These are phyloP conservation scores for Enteromius paludinosus DNA, from an alignment of 2,797 vertebrate genomes.

Conservation along the genomic window DNA sequence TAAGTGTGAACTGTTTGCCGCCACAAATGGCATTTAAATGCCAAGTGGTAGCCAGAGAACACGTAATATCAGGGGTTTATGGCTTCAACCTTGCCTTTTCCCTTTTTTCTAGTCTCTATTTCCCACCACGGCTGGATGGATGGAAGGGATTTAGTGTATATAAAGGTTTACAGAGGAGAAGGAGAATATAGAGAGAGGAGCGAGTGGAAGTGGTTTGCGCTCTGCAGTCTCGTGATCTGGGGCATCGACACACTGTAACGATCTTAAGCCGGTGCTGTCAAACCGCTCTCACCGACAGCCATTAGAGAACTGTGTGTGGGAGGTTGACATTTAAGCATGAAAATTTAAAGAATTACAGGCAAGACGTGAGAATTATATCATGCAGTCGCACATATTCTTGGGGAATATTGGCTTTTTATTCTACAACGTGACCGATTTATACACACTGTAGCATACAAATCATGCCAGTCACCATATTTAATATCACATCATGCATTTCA, in stretches of 20 bases:
- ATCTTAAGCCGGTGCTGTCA: conserved; percentile 47
- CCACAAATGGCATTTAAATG: conserved; percentile 86
- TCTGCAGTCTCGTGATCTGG: conserved; percentile 39
- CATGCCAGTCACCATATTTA: conserved; percentile 12
- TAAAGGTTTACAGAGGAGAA: conserved; percentile 44
- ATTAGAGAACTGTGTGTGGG: conserved; percentile 52
- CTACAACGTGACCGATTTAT: background rate
- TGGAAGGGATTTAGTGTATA: conserved; percentile 38
- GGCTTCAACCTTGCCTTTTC: conserved; percentile 60
- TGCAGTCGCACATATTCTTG: conserved; percentile 19
- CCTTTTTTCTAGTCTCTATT: conserved; percentile 42
- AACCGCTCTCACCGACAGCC: conserved; percentile 44
- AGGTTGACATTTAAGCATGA: conserved; percentile 50
- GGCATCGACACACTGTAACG: conserved; percentile 46
- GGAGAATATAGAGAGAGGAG: conserved; percentile 2
- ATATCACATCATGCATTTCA: background rate
- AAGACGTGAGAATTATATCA: conserved; percentile 33
- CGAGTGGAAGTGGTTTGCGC: conserved; percentile 35
- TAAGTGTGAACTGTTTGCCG: conserved; percentile 80
- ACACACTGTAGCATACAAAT: background rate
- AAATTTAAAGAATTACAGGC: conserved; percentile 43
- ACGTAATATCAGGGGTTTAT: conserved; percentile 68
- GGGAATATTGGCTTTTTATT: background rate
- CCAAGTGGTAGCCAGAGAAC: conserved; percentile 76
- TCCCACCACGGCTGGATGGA: conserved; percentile 28